These are phyloP conservation scores for Crocallis elinguaria DNA, from an alignment of 2,888 invertebrate genomes.

Conservation along the genomic window DNA sequence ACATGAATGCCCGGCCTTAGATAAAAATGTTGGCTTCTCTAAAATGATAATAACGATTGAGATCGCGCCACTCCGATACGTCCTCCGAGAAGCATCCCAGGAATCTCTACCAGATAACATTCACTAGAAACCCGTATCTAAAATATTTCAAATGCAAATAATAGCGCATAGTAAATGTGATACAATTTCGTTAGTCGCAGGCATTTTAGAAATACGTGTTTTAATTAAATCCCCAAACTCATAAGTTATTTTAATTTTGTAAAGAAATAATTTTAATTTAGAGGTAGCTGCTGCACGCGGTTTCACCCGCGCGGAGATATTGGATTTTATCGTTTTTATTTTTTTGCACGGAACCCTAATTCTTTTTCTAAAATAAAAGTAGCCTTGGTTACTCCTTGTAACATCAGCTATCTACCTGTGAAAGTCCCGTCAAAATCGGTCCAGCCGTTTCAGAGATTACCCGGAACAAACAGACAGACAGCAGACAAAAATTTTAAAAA, in stretches of 20 bases:
- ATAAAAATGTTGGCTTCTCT: slow-evolving; percentile 30
- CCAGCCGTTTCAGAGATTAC: no score
- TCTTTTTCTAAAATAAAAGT: no score
- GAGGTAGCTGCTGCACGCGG: no score
- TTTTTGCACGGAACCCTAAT: no score
- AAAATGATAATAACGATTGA: slow-evolving; percentile 42
- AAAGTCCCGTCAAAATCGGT: no score
- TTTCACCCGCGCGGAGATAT: no score
- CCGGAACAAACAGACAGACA: no score
- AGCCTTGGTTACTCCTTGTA: no score
- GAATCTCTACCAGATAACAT: slow-evolving; percentile 50
- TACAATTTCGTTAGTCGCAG: slow-evolving; percentile 32
- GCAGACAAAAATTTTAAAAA: no score
- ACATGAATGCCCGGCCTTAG: not conserved
- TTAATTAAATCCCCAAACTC: slow-evolving; percentile 34
- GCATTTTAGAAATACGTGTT: slow-evolving; percentile 27
- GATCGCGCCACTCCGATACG: slow-evolving; percentile 30
- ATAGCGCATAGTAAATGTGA: slow-evolving; percentile 45
- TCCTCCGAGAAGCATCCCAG: slow-evolving; percentile 45
- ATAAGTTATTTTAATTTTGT: slow-evolving; percentile 37
- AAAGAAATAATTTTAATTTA: slow-evolving; percentile 30
- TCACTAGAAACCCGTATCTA: slow-evolving; percentile 57
- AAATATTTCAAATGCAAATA: slow-evolving; percentile 60
- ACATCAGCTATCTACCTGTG: no score
- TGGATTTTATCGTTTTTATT: no score